Conservation (phyloP, 2,797 vertebrate species). For the Heliangelus exortis region DNA sequence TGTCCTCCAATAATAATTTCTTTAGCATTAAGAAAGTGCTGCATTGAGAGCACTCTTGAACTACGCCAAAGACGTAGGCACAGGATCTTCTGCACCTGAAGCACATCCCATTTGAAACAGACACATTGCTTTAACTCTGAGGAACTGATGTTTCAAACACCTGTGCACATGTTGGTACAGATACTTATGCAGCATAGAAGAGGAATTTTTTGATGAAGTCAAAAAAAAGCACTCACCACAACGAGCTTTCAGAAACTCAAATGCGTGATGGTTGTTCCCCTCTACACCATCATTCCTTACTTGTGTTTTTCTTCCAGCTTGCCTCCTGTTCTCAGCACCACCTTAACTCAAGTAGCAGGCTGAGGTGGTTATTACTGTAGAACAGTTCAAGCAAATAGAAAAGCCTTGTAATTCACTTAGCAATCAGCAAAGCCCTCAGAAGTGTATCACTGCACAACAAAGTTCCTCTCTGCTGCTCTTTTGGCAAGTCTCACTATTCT, state of each 20-base stretch:
- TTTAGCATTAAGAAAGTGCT: neutral
- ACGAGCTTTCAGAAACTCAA: neutral
- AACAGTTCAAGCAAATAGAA: constrained; percentile 7
- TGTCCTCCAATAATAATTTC: neutral
- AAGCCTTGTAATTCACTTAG: neutral
- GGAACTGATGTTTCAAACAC: neutral
- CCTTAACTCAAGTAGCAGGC: neutral
- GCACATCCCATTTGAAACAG: neutral
- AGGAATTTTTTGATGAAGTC: neutral
- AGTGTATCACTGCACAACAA: neutral
- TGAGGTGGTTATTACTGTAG: neutral
- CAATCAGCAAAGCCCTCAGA: neutral
- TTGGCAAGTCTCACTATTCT: neutral
- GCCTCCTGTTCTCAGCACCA: neutral
- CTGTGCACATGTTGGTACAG: neutral
- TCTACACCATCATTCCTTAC: neutral
- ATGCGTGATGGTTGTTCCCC: neutral
- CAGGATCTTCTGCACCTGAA: constrained; percentile 14
- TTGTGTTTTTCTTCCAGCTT: neutral
- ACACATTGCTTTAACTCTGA: neutral
- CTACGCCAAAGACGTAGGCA: neutral
- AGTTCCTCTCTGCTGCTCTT: neutral
- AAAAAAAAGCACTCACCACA: neutral
- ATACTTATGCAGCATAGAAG: neutral
- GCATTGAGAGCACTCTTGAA: neutral